A percentile compares a stretch with the other conserved stretches of the same genome.
Conservation (phyloP, 2,888 invertebrate genomes). For the Sarcophaga rosellei region DNA sequence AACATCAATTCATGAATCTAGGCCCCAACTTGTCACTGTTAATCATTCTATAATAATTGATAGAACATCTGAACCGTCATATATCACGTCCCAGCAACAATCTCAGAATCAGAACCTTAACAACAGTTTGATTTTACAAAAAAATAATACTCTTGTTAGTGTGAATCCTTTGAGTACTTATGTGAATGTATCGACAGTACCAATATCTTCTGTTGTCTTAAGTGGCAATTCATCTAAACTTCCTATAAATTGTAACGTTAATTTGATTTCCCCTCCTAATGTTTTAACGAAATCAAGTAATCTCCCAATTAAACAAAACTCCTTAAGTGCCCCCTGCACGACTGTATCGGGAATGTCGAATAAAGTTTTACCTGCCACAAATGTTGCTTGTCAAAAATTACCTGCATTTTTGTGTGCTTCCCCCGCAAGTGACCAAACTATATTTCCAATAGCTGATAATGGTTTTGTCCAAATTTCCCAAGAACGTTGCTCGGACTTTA, state of each 20-base stretch:
- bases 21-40: slow-evolving; percentile 78
- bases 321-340: slow-evolving; percentile 14
- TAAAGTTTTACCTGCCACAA: slow-evolving; percentile 35
- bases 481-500: slow-evolving; percentile 79
- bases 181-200: slow-evolving; percentile 63
- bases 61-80: slow-evolving; percentile 78
- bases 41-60: slow-evolving; percentile 81
- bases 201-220: slow-evolving; percentile 5
- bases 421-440: slow-evolving; percentile 63
- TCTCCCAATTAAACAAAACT: slow-evolving; percentile 34
- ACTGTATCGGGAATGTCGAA: slow-evolving; percentile 12
- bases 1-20: slow-evolving; percentile 45
- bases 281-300: slow-evolving; percentile 30
- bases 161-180: slow-evolving; percentile 57
- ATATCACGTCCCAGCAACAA: slow-evolving; percentile 43
- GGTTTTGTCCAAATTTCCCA: slow-evolving; percentile 79
- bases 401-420: slow-evolving; percentile 49
- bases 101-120: slow-evolving; percentile 28
- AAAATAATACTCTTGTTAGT: slow-evolving; percentile 41
- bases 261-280: slow-evolving; percentile 51
- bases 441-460: slow-evolving; percentile 79
- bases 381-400: slow-evolving; percentile 22
- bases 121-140: slow-evolving; percentile 21
- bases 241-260: slow-evolving; percentile 50
- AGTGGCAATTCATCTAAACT: slow-evolving; percentile 25